A percentile compares a stretch with the other conserved stretches of the same genome.
phyloP scores from a whole-genome alignment of 2,113 vertebrate genomes.

The Trogon surrucura region DNA sequence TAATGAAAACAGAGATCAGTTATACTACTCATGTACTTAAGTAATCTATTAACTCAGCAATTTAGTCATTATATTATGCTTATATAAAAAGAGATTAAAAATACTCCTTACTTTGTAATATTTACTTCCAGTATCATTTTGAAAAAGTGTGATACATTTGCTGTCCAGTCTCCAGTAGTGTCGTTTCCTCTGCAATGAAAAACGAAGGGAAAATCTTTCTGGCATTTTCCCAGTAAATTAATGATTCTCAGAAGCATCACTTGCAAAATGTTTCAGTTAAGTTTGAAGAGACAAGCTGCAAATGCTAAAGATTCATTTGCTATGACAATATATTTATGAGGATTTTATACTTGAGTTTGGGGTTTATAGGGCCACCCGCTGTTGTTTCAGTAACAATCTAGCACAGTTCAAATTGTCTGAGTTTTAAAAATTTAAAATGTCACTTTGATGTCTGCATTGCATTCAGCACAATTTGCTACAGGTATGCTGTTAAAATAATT shows the following conservation, averaged over 20 bases:
- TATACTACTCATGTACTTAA: not conserved
- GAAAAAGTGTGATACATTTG: slow-evolving; percentile 96
- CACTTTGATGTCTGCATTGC: not conserved
- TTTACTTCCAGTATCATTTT: slow-evolving; percentile 95
- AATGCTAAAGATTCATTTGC: not conserved
- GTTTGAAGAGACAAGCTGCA: not conserved
- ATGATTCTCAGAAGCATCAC: not conserved
- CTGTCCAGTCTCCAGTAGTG: slow-evolving; percentile 98
- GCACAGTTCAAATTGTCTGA: not conserved
- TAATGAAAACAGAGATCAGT: not conserved
- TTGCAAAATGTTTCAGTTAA: not conserved
- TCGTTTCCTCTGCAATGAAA: slow-evolving; percentile 86
- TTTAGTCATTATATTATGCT: not conserved
- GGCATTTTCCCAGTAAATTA: not conserved
- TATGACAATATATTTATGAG: not conserved
- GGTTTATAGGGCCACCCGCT: not conserved
- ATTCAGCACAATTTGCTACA: not conserved
- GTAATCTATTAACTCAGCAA: not conserved
- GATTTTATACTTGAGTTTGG: not conserved
- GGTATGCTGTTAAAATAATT: not conserved
- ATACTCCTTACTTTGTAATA: slow-evolving; percentile 90
- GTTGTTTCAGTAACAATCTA: not conserved
- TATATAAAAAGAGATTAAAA: not conserved
- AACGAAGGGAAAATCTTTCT: slow-evolving; percentile 24
- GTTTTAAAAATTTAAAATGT: not conserved